These are phyloP conservation scores for Macaca nemestrina DNA, from an alignment of 2,113 vertebrate species.

Conservation along the genomic window DNA sequence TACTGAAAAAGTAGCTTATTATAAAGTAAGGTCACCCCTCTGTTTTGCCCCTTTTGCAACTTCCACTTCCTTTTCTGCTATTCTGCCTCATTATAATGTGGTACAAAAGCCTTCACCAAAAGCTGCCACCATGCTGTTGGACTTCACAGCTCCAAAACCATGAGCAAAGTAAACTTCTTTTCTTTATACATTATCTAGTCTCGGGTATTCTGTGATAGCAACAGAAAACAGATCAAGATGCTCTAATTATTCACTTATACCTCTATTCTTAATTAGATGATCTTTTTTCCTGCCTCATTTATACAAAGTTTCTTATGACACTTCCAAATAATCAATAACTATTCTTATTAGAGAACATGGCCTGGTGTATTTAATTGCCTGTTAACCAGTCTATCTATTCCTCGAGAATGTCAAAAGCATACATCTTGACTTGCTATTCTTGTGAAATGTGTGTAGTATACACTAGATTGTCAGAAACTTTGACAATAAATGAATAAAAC, in stretches of 20 bases:
- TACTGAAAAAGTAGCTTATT: background rate
- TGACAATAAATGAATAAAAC: background rate
- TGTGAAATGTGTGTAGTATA: background rate
- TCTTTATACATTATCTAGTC: background rate
- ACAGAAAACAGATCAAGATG: background rate
- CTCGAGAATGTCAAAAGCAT: background rate
- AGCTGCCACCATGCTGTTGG: background rate
- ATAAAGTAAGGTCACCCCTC: background rate
- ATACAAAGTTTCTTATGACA: background rate
- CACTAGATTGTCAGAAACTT: background rate
- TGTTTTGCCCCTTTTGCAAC: background rate
- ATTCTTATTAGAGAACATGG: background rate
- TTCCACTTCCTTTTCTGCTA: background rate
- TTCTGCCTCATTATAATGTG: background rate
- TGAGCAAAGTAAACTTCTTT: background rate
- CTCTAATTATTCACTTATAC: background rate
- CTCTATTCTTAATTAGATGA: background rate
- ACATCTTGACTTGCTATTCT: background rate
- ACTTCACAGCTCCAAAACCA: background rate
- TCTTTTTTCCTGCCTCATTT: background rate
- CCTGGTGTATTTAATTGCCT: background rate
- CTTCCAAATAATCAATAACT: background rate
- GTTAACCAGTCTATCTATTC: background rate
- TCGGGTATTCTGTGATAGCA: background rate
- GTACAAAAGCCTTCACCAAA: background rate